Base-by-base conservation (phyloP, 2,888 invertebrate genomes). In the Dioctria linearis region DNA sequence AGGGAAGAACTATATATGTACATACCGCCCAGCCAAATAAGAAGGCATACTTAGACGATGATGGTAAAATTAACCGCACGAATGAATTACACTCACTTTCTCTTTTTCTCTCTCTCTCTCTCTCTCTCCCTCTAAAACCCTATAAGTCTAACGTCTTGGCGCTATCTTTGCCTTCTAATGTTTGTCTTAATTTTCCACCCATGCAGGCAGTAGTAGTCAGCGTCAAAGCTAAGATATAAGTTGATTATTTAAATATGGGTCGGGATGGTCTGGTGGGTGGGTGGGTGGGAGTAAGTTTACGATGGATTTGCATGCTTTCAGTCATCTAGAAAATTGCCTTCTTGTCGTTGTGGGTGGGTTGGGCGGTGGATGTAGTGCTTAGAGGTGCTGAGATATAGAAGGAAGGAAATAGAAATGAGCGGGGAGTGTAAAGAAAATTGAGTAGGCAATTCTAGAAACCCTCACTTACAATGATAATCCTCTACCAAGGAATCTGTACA, bases 271-370 rank as follows among this genome's bases (percentile, higher is more conserved):
- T 25, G 25, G 25, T 25, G 25, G 25, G 25, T 25, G 25, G 25
- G 25, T 25, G 25, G 25, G 25, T 25, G 25, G 25, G 25, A 25
- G 25, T 25, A 25, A 2, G 25, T 25, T 25, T 61, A 61, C 25
- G 43, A 61, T 43, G 59, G 57, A 61, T 75, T 75, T 75, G 75
- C 75, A 75, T 75, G 75, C 61, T 37, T 57, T 59, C 75, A 75
- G 75, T 61, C 75, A 75, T 59, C 59, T 75, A 75, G 75, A 75
- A 75, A 75, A 75, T 75, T 75, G 43, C 25, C 75, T 75, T 42
- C 11, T 11, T 40, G 57, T 9, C 6, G 8, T 9, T 9, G 51
- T 9, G 46, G 39, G 54, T 8, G 49, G 71, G 11, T 39, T 40
- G 25, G 39, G 6, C 39, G 9, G 25, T 25, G 25, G 25, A 25